phyloP scores from a whole-genome alignment of 2,797 vertebrate genomes.

The Pagetopsis macropterus region DNA sequence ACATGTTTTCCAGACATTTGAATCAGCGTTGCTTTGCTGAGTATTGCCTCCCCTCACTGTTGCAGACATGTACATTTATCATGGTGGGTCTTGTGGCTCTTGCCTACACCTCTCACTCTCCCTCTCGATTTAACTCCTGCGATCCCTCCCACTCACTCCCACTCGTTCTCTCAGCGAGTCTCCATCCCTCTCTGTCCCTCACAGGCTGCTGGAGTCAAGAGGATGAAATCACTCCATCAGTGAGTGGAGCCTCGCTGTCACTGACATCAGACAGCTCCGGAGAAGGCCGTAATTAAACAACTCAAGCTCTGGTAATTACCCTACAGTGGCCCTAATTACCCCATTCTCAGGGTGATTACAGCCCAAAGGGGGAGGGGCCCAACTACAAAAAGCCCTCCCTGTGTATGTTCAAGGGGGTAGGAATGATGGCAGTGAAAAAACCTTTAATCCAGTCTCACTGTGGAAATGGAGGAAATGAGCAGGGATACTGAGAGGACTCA shows the following conservation, averaged over 20 bases:
- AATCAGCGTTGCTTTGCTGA: too few species aligned
- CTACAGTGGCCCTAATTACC: conserved; percentile 85
- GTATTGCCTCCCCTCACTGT: too few species aligned
- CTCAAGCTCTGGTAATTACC: conserved; percentile 85
- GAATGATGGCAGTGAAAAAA: conserved; percentile 33
- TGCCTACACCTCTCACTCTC: conserved; percentile 34
- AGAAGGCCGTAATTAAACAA: conserved; percentile 86
- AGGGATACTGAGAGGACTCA: conserved; percentile 53
- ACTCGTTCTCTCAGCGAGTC: conserved; percentile 50
- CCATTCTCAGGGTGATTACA: conserved; percentile 84
- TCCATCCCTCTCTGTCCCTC: conserved; percentile 48
- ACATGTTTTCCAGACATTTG: too few species aligned
- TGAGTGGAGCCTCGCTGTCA: conserved; percentile 76
- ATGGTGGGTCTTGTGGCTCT: conserved; percentile 35
- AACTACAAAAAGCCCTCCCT: conserved; percentile 69
- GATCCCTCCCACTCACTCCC: conserved; percentile 54
- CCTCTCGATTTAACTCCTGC: conserved; percentile 48
- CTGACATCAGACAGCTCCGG: conserved; percentile 77
- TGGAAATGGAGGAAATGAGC: conserved; percentile 62
- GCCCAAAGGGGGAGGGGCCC: conserved; percentile 70
- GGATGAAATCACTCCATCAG: conserved; percentile 77
- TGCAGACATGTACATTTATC: conserved; percentile 34
- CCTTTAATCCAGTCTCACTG: conserved; percentile 51
- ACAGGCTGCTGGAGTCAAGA: conserved; percentile 69
- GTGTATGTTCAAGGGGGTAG: conserved; percentile 52